Base-by-base conservation (phyloP, 2,113 vertebrate species). In the Cynocephalus volans region DNA sequence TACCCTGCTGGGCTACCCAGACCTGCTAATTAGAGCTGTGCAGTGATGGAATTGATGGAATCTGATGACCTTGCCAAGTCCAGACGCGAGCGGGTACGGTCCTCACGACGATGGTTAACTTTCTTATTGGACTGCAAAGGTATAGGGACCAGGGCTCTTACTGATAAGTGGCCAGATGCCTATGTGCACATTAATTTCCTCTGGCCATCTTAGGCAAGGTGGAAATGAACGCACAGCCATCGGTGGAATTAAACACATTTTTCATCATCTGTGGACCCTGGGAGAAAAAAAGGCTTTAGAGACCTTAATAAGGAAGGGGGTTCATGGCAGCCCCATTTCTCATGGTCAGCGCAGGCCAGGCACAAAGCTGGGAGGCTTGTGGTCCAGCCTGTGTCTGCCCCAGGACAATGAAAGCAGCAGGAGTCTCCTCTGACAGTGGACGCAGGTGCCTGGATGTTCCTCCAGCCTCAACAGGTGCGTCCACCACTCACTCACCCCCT, bases 91-190 rank as follows among this genome's bases (percentile, higher is more conserved):
- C 45, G n/a, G 26, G 17, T 0, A 17, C 54, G 0, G 82, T 75
- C 92, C 86, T 88, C 17, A 0, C 1, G 90, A 83, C 90, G 15
- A 52, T 8, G 41, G 96, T 67, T 92, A 28, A 95, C 89, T 67
- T 96, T 86, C 96, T 83, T 33, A 41, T 6, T 45, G 60, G 67
- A 95, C 90, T 92, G 96, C 96, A 92, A 85, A 95, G 96, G 92
- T 88, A 28, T 9, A 72, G 72, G 36, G 72, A 69, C 90, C 54
- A 0, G 77, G 89, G 93, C 83, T 77, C 60, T 82, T 79, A 73
- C 12, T 62, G 87, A 93, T 69, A 77, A 86, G 73, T 36, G 52
- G 31, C 24, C 79, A 7, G 94, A 65, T 0, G 0, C 67, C 70
- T 13, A 2, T 21, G 31, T 4, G 31, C 54, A 13, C 96, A n/a